These are phyloP conservation scores for Perca flavescens DNA, from an alignment of 2,113 vertebrate genomes.

Conservation along the genomic window DNA sequence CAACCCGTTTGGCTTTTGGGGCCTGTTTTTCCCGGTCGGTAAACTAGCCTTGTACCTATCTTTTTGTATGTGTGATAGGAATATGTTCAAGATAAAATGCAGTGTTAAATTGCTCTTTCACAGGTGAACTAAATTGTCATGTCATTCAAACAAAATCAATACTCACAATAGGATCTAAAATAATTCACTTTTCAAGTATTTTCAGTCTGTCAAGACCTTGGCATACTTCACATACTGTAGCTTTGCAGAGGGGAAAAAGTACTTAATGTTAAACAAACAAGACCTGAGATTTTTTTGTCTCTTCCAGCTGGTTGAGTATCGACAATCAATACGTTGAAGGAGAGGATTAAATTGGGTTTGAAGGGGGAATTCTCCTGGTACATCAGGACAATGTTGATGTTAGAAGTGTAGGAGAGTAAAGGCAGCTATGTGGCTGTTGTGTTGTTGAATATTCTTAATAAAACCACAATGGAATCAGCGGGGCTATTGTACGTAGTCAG, in stretches of 20 bases:
- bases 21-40: too few species aligned
- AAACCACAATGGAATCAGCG: slow-evolving; percentile 10
- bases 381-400: not conserved
- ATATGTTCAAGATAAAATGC: not conserved
- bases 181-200: not conserved
- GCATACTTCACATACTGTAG: not conserved
- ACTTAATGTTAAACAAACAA: slow-evolving; percentile 38
- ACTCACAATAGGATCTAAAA: not conserved
- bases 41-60: not conserved
- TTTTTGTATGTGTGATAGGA: not conserved
- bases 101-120: not conserved
- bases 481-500: not conserved
- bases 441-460: not conserved
- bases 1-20: too few species aligned
- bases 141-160: not conserved
- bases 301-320: slow-evolving; percentile 7
- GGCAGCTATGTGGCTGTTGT: not conserved
- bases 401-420: not conserved
- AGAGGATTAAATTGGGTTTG: slow-evolving; percentile 35
- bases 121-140: too few species aligned
- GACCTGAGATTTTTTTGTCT: not conserved
- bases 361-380: slow-evolving; percentile 23
- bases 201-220: not conserved
- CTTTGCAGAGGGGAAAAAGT: slow-evolving; percentile 12
- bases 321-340: slow-evolving; percentile 28